Conservation (phyloP, 2,888 invertebrate genomes). For the Slavum lentiscoides region DNA sequence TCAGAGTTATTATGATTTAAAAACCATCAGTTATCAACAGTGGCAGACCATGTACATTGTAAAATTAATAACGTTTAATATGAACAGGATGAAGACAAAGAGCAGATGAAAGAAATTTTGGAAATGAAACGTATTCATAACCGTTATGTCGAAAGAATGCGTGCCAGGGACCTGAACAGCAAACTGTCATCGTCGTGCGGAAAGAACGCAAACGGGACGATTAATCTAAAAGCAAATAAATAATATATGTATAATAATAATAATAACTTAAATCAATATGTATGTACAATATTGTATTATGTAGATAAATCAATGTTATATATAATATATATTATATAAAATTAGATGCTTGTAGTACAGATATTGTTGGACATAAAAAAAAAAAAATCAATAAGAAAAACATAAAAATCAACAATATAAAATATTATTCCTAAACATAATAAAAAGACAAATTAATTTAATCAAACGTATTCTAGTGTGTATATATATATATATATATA, state of each 20-base stretch:
- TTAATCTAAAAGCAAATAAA: constrained; percentile 39
- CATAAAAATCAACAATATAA: constrained; percentile 36
- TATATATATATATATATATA: neutral
- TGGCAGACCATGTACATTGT: neutral
- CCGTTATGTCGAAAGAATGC: constrained; percentile 73
- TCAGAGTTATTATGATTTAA: too few relatives aligned
- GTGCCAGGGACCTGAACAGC: constrained; percentile 50
- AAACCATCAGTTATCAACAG: too few relatives aligned
- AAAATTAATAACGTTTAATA: neutral
- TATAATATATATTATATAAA: constrained; percentile 14
- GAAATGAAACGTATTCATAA: constrained; percentile 89
- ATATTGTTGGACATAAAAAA: neutral
- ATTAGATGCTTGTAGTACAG: constrained; percentile 20
- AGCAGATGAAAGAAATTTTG: constrained; percentile 89
- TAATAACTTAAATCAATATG: constrained; percentile 12
- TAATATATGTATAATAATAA: constrained; percentile 36
- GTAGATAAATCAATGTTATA: constrained; percentile 4
- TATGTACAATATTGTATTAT: constrained; percentile 38
- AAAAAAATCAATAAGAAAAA: constrained; percentile 4
- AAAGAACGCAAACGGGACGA: constrained; percentile 23
- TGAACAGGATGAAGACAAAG: constrained; percentile 83
- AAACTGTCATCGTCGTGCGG: constrained; percentile 35
- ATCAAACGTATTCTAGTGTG: constrained; percentile 16
- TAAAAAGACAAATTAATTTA: constrained; percentile 21
- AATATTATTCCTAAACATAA: constrained; percentile 16